Percentiles rank a stretch among this genome's conserved stretches.
These are phyloP conservation scores for Oligia strigilis DNA, from an alignment of 2,888 invertebrate species.

Conservation along the genomic window DNA sequence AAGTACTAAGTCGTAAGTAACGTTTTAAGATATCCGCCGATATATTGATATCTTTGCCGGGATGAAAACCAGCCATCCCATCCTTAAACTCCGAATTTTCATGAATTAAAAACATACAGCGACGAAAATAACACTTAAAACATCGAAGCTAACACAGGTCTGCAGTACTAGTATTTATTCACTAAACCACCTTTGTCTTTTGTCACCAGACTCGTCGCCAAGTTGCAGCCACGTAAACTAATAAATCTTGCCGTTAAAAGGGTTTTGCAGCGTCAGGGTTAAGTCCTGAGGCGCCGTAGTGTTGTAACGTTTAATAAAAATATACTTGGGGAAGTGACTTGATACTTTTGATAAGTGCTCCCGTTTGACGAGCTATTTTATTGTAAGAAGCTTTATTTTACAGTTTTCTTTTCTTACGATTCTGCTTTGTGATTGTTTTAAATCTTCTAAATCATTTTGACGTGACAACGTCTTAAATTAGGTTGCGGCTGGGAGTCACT, in stretches of 20 bases:
- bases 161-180: not conserved
- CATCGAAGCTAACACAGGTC: not conserved
- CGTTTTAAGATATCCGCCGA: not conserved
- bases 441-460: not conserved
- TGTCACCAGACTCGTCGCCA: slow-evolving; percentile 1
- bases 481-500: no score
- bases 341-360: slow-evolving; percentile 1
- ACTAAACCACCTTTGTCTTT: slow-evolving; percentile 9
- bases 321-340: not conserved
- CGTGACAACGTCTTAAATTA: no score
- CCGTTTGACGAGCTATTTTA: slow-evolving; percentile 4
- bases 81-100: not conserved
- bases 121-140: not conserved
- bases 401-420: not conserved
- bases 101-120: not conserved
- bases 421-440: not conserved
- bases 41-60: not conserved
- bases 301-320: slow-evolving; percentile 29
- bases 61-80: not conserved
- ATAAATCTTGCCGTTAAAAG: slow-evolving; percentile 45
- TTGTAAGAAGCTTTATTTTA: not conserved
- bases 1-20: not conserved
- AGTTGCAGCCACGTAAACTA: slow-evolving; percentile 29
- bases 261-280: slow-evolving; percentile 26
- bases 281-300: not conserved